A percentile compares a stretch with the other conserved stretches of the same genome.
Conservation (phyloP, 2,113 vertebrate species). For the Embiotoca jacksoni region DNA sequence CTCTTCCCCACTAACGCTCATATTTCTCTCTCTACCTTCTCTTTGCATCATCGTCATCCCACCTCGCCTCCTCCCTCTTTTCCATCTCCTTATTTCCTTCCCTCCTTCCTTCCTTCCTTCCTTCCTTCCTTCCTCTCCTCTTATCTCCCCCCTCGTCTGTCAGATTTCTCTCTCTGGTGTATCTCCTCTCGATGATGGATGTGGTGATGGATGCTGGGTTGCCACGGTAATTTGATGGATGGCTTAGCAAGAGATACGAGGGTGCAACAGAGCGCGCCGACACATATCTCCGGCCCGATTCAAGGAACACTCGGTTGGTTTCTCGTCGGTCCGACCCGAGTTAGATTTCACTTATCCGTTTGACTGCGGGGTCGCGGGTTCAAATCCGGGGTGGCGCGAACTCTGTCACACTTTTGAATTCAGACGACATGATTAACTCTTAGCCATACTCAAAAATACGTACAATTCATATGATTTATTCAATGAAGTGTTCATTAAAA, state of each 20-base stretch:
- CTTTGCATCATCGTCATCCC: neutral
- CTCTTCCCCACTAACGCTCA: too few species aligned
- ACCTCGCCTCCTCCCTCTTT: neutral
- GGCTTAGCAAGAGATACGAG: conserved; percentile 8
- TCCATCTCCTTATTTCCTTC: neutral
- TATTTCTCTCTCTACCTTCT: too few species aligned
- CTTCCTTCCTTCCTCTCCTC: neutral
- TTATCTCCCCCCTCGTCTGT: neutral
- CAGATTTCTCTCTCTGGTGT: neutral
- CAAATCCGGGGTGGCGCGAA: conserved; percentile 2
- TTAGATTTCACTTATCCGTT: neutral
- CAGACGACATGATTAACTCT: too few species aligned
- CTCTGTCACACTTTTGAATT: neutral
- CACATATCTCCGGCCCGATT: conserved; percentile 3
- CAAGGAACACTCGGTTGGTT: conserved; percentile 2
- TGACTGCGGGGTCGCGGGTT: conserved; percentile 7
- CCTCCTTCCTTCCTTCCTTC: neutral
- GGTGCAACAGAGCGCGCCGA: neutral
- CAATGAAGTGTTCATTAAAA: neutral
- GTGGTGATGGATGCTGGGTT: conserved; percentile 41
- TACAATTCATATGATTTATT: too few species aligned
- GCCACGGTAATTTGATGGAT: conserved; percentile 51
- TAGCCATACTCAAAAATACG: too few species aligned
- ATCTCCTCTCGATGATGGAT: conserved; percentile 40
- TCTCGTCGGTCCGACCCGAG: neutral